Conservation (phyloP, 2,888 invertebrate genomes). For the Nycteola revayana region DNA sequence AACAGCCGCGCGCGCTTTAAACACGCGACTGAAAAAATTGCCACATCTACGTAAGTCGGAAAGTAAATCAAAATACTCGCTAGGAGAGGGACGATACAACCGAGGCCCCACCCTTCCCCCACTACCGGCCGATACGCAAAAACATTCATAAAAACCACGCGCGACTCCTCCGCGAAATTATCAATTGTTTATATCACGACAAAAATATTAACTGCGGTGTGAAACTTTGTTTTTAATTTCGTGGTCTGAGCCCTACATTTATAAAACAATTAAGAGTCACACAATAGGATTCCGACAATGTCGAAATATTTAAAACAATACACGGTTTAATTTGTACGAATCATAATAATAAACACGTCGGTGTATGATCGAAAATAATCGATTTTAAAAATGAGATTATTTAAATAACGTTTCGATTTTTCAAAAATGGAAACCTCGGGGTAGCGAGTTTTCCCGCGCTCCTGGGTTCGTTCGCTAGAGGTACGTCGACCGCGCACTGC, state of each 20-base stretch:
- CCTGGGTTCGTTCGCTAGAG: conserved; percentile 50
- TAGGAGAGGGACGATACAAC: conserved; percentile 78
- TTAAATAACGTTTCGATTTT: too few species aligned
- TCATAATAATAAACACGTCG: conserved; percentile 70
- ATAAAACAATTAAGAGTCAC: conserved; percentile 70
- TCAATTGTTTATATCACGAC: conserved; percentile 73
- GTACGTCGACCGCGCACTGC: conserved; percentile 66
- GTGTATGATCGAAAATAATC: conserved; percentile 55
- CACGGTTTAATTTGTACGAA: conserved; percentile 63
- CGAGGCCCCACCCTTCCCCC: conserved; percentile 78
- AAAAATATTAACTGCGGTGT: conserved; percentile 62
- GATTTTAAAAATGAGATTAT: conserved; percentile 41
- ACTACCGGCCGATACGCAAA: conserved; percentile 69
- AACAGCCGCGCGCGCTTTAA: conserved; percentile 70
- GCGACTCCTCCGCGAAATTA: conserved; percentile 73
- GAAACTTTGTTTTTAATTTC: conserved; percentile 25
- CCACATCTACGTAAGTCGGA: conserved; percentile 79
- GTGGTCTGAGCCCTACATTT: conserved; percentile 61
- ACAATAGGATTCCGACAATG: conserved; percentile 72
- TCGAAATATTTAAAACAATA: conserved; percentile 74
- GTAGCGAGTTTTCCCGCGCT: conserved; percentile 72
- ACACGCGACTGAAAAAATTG: conserved; percentile 81
- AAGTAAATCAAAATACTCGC: conserved; percentile 82
- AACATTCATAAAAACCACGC: conserved; percentile 79
- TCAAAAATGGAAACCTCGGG: conserved; percentile 31